Evolutionary conservation across 2,888 invertebrate species (phyloP).

Genomic region (Apotomis capreana): DNA sequence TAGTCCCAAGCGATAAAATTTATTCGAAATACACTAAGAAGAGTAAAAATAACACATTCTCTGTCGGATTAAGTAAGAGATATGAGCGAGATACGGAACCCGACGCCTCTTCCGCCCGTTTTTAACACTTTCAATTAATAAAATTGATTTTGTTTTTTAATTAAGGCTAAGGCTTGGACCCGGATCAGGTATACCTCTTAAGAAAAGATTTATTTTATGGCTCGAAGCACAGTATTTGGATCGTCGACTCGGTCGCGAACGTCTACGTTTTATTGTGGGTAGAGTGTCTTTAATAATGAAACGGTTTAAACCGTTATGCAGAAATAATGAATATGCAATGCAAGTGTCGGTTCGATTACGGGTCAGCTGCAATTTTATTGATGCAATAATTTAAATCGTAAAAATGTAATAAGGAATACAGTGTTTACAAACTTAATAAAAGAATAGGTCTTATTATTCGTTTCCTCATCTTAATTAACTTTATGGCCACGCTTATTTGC

Average conservation of each 20-base stretch:
- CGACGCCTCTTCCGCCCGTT: slow-evolving; percentile 80
- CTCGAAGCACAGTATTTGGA: slow-evolving; percentile 73
- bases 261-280: slow-evolving; percentile 66
- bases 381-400: background rate
- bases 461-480: too few species aligned
- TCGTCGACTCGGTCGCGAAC: slow-evolving; percentile 61
- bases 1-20: slow-evolving; percentile 83
- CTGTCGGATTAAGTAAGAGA: slow-evolving; percentile 82
- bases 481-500: too few species aligned
- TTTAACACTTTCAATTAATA: slow-evolving; percentile 84
- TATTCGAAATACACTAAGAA: slow-evolving; percentile 81
- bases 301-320: slow-evolving; percentile 35
- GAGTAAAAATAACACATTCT: slow-evolving; percentile 83
- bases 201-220: slow-evolving; percentile 81
- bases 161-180: slow-evolving; percentile 73
- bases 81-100: slow-evolving; percentile 77
- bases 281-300: slow-evolving; percentile 62
- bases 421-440: too few species aligned
- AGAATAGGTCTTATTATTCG: too few species aligned
- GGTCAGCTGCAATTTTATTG: slow-evolving; percentile 33
- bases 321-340: slow-evolving; percentile 30
- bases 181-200: slow-evolving; percentile 78
- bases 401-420: background rate
- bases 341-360: slow-evolving; percentile 19
- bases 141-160: slow-evolving; percentile 84